Conservation (phyloP, 2,797 vertebrate species). For the Bradypus variegatus region DNA sequence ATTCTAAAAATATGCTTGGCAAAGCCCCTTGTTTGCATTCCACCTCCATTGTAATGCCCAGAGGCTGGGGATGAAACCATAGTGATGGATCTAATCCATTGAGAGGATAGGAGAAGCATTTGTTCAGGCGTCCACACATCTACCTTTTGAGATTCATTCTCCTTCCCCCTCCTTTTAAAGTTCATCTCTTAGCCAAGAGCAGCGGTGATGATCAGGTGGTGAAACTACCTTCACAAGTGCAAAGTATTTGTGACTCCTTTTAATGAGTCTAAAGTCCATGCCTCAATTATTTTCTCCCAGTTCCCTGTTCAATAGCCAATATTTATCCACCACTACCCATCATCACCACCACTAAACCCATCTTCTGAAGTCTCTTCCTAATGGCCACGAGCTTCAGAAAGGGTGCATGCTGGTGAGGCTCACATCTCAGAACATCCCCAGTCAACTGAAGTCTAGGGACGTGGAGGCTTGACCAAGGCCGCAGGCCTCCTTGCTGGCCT, state of each 20-base stretch:
- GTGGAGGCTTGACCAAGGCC: too few relatives aligned
- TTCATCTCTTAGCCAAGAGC: not conserved
- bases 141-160: not conserved
- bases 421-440: not conserved
- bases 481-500: not conserved
- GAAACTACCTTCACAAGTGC: not conserved
- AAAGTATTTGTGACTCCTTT: constrained; percentile 8
- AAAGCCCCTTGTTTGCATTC: not conserved
- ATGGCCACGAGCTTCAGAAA: not conserved
- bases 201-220: not conserved
- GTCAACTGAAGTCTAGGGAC: not conserved
- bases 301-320: not conserved
- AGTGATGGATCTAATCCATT: too few relatives aligned
- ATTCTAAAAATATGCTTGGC: not conserved
- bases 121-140: not conserved
- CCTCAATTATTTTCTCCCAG: not conserved
- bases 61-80: not conserved
- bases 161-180: not conserved
- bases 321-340: not conserved
- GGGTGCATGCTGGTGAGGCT: not conserved
- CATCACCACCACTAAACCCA: not conserved
- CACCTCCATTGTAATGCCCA: not conserved
- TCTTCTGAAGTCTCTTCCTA: not conserved
- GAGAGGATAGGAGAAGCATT: not conserved
- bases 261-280: not conserved